phyloP scores from a whole-genome alignment of 2,888 invertebrate genomes.

The Tipula helvola region DNA sequence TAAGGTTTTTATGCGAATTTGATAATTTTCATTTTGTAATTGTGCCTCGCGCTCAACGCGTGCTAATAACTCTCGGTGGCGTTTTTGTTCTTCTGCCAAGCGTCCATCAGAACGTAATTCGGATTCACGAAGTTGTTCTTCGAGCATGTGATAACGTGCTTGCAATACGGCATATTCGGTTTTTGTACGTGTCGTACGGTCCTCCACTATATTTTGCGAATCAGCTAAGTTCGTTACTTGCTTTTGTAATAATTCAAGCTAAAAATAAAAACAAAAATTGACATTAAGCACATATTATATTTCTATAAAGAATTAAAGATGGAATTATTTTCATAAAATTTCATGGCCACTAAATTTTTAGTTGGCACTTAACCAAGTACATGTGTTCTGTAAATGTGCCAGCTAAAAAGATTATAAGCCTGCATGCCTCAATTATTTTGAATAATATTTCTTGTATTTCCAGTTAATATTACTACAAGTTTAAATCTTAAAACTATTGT shows the following conservation, averaged over 20 bases:
- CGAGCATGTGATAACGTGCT: conserved; percentile 81
- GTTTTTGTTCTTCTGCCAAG: conserved; percentile 67
- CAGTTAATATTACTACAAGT: no score
- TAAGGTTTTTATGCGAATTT: conserved; percentile 54
- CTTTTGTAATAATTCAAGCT: conserved; percentile 88
- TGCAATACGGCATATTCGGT: conserved; percentile 87
- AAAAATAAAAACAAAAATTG: conserved; percentile 19
- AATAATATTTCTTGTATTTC: no score
- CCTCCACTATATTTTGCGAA: conserved; percentile 75
- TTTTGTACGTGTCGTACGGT: conserved; percentile 78
- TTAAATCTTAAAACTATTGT: no score
- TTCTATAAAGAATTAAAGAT: no score
- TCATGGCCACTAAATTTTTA: no score
- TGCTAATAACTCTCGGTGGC: conserved; percentile 69
- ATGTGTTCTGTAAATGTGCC: no score
- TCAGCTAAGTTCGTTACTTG: conserved; percentile 83
- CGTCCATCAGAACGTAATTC: conserved; percentile 64
- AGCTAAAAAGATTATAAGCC: no score
- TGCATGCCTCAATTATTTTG: no score
- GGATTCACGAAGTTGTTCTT: conserved; percentile 64
- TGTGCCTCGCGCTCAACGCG: conserved; percentile 76
- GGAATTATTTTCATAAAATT: no score
- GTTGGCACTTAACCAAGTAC: no score
- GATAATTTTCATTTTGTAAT: conserved; percentile 61
- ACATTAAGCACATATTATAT: no score